phyloP scores from a whole-genome alignment of 1,140 invertebrate genomes.

The Listronotus oregonensis region DNA sequence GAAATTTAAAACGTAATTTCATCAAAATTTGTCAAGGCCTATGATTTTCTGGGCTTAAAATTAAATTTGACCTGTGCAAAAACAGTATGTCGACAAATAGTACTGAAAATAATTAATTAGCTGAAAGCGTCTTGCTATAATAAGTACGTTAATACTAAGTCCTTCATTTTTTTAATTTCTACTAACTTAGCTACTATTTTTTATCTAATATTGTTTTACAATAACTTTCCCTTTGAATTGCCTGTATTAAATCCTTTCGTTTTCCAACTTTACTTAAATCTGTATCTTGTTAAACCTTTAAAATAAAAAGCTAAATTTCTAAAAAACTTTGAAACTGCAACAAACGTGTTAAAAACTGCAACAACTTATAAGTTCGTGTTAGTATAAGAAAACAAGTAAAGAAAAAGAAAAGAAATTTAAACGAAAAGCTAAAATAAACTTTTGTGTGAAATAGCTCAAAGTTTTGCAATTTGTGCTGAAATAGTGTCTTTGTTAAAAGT shows the following conservation, averaged over 20 bases:
- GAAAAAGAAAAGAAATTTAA: slow-evolving; percentile 5
- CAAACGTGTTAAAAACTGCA: slow-evolving; percentile 27
- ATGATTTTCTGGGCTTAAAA: too few species aligned
- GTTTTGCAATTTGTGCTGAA: slow-evolving; percentile 26
- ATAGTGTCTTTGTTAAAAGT: slow-evolving; percentile 27
- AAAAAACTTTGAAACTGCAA: slow-evolving; percentile 6
- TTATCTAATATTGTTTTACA: too few species aligned
- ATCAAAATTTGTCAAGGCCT: too few species aligned
- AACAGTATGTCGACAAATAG: too few species aligned
- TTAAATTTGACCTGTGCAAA: too few species aligned
- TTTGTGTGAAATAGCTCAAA: slow-evolving; percentile 18
- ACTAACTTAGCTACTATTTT: too few species aligned
- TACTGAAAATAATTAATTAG: too few species aligned
- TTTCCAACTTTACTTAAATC: not conserved
- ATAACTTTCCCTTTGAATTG: not conserved
- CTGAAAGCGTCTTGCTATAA: too few species aligned
- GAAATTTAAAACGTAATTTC: too few species aligned
- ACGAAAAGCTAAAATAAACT: slow-evolving; percentile 22
- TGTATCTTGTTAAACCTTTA: not conserved
- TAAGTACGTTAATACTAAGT: too few species aligned
- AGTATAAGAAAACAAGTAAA: slow-evolving; percentile 11
- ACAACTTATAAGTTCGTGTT: slow-evolving; percentile 25
- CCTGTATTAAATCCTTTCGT: not conserved
- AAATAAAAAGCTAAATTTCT: too few species aligned
- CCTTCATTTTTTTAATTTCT: too few species aligned